phyloP scores from a whole-genome alignment of 2,888 invertebrate genomes.

The Chymomyza caudatula region DNA sequence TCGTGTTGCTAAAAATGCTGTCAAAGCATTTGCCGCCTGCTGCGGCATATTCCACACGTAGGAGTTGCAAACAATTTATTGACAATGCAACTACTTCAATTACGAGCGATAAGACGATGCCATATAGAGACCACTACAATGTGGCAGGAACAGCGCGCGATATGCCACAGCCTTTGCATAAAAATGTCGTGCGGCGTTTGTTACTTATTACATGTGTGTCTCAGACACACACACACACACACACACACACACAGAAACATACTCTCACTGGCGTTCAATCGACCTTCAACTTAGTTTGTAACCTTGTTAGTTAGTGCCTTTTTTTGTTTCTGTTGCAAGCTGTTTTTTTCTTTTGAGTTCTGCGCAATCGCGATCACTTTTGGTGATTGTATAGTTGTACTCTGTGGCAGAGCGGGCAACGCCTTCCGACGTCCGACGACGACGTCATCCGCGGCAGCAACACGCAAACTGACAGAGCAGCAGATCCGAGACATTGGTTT shows the following conservation, averaged over 20 bases:
- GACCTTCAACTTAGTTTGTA: slow-evolving; percentile 68
- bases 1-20: slow-evolving; percentile 1
- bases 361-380: slow-evolving; percentile 70
- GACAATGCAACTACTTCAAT: slow-evolving; percentile 71
- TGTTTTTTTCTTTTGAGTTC: slow-evolving; percentile 51
- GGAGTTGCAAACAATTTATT: slow-evolving; percentile 59
- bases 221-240: slow-evolving; percentile 42
- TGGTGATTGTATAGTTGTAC: slow-evolving; percentile 60
- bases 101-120: slow-evolving; percentile 56
- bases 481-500: not conserved
- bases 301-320: slow-evolving; percentile 62
- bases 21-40: slow-evolving; percentile 51
- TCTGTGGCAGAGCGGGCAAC: slow-evolving; percentile 48
- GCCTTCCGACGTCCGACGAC: slow-evolving; percentile 51
- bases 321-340: slow-evolving; percentile 15
- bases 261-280: slow-evolving; percentile 17
- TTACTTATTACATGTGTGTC: slow-evolving; percentile 66
- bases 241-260: slow-evolving; percentile 17
- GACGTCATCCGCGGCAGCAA: slow-evolving; percentile 45
- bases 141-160: not conserved
- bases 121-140: not conserved
- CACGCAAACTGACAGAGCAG: slow-evolving; percentile 52
- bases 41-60: slow-evolving; percentile 51
- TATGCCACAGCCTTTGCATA: slow-evolving; percentile 56
- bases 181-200: slow-evolving; percentile 70